These are phyloP conservation scores for Uria aalge DNA, from an alignment of 2,113 vertebrate genomes.

Conservation along the genomic window DNA sequence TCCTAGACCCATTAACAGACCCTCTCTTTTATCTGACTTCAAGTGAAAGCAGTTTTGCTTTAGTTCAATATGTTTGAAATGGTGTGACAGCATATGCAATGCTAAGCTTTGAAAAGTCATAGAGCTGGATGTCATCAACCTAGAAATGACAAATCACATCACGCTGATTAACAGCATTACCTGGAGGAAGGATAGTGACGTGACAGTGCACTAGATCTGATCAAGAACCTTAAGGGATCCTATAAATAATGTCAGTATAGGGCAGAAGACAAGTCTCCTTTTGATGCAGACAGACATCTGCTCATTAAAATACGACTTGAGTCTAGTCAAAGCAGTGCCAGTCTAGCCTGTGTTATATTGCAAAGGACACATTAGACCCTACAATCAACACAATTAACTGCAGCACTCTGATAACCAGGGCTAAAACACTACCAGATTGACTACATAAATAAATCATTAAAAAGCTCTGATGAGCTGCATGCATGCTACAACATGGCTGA, in stretches of 20 bases:
- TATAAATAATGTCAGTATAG: not conserved
- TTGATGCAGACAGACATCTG: not conserved
- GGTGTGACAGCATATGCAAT: not conserved
- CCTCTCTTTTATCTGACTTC: not conserved
- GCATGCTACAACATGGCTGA: not conserved
- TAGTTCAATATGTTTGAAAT: not conserved
- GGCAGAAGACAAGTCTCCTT: not conserved
- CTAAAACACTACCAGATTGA: not conserved
- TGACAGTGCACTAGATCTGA: not conserved
- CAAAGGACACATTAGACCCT: not conserved
- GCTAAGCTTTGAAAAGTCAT: not conserved
- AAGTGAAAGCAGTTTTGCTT: slow-evolving; percentile 9
- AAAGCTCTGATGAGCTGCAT: not conserved
- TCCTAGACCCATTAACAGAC: not conserved
- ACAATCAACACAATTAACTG: not conserved
- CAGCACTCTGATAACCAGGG: not conserved
- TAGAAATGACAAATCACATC: slow-evolving; percentile 26
- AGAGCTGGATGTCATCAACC: not conserved
- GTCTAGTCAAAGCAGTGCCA: not conserved
- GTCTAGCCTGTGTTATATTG: not conserved
- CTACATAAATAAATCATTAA: slow-evolving; percentile 25
- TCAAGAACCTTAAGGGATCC: not conserved
- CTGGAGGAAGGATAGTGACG: not conserved
- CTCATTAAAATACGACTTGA: not conserved
- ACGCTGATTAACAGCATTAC: not conserved